Base-by-base conservation (phyloP, 64 coral and sea anemone genomes). In the Montipora cactus region DNA sequence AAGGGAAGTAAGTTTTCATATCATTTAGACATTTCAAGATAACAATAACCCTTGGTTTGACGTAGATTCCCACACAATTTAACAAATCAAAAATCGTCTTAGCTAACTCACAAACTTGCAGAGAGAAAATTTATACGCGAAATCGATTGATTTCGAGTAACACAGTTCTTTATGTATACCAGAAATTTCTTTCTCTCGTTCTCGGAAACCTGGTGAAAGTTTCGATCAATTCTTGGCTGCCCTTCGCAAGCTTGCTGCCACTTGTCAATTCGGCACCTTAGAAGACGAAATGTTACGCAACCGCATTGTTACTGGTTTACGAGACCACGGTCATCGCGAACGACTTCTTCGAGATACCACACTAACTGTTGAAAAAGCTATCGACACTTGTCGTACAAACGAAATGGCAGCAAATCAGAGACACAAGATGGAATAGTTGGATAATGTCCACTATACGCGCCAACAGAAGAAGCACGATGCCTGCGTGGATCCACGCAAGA, bases 231-330 rank as follows among this genome's bases (percentile, higher is more conserved):
- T 85, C 15, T 85, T 85, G 81, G 49, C 49, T 47, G 59, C 13
- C 4, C 81, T 85, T 20, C 25, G 71, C 74, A 74, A 89, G 49
- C 87, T 11, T 16, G 59, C 50, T 4, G 25, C 69, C 3, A 77
- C 87, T 2, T 89, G 87, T 10, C 74, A 89, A 21, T 89, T 48
- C 49, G 50, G 70, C 47, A 50, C 69, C 16, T 49, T 78, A n/a
- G 87, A 89, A 53, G 59, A 75, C 23, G 87, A 89, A 89, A 89
- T 89, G 70, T 49, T 89, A 11, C 48, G 72, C 19, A 72, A 89
- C 44, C 16, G 48, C 7, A 89, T 89, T 20, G 87, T 89, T 3
- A 49, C 76, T 49, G 67, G 87, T 3, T 22, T 78, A 22, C 25
- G 3, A 15, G 59, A 75, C 49, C 46, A 55, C 13, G 4, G 3